These are phyloP conservation scores for Patella vulgata DNA, from an alignment of 1,140 invertebrate genomes.

Conservation along the genomic window DNA sequence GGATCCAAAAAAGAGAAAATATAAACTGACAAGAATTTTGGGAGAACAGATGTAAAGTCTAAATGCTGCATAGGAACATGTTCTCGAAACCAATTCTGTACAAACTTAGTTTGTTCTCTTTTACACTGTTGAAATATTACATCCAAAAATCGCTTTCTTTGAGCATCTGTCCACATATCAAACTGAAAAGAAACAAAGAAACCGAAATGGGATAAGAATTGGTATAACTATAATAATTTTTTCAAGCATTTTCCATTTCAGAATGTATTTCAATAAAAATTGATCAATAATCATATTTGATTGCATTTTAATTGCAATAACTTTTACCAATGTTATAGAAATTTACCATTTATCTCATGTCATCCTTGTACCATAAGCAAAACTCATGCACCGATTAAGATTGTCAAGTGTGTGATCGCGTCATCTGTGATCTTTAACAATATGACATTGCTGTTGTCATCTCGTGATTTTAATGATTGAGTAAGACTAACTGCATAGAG, in stretches of 20 bases:
- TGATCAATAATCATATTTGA: background rate
- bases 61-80: constrained; percentile 57
- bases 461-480: too few species aligned
- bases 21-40: constrained; percentile 62
- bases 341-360: too few species aligned
- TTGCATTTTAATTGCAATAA: too few species aligned
- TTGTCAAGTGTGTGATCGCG: too few species aligned
- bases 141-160: constrained; percentile 59
- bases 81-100: constrained; percentile 54
- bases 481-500: too few species aligned
- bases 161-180: constrained; percentile 64
- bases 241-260: background rate
- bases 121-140: constrained; percentile 57
- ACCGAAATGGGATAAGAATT: background rate
- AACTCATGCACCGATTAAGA: too few species aligned
- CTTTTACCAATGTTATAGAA: too few species aligned
- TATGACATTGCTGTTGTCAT: too few species aligned
- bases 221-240: background rate
- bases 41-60: constrained; percentile 62
- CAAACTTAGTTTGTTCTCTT: constrained; percentile 55
- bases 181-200: constrained; percentile 45
- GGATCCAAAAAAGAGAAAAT: constrained; percentile 66
- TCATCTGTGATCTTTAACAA: too few species aligned
- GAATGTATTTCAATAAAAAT: background rate
- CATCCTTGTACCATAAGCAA: too few species aligned